Conservation (phyloP, 1,140 invertebrate genomes). For the Leptonema lineaticorne region DNA sequence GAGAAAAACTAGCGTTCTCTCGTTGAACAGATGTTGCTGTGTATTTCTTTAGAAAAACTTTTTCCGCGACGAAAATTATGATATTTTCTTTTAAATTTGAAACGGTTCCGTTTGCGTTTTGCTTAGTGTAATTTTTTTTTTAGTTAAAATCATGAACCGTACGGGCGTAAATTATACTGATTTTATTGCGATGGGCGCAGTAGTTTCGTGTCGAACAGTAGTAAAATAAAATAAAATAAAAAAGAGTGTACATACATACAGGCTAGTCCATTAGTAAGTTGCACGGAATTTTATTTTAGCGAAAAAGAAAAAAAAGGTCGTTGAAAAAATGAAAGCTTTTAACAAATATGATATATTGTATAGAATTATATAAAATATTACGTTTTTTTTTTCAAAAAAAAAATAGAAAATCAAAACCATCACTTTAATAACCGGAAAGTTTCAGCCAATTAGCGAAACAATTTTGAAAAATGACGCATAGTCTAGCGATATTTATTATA, state of each 20-base stretch:
- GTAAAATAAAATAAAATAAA: constrained; percentile 24
- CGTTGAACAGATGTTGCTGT: constrained; percentile 8
- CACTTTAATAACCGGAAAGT: background rate
- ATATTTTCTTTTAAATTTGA: background rate
- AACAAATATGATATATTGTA: too few species aligned
- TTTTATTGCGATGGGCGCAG: constrained; percentile 27
- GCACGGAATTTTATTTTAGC: background rate
- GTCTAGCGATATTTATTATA: background rate
- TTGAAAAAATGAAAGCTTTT: too few species aligned
- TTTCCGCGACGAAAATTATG: background rate
- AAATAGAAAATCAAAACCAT: too few species aligned
- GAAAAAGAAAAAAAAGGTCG: background rate
- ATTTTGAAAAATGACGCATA: constrained; percentile 1
- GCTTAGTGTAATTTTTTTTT: too few species aligned
- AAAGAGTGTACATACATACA: too few species aligned
- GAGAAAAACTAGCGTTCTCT: background rate
- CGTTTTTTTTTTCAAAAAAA: too few species aligned
- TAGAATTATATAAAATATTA: too few species aligned
- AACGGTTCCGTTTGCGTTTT: background rate
- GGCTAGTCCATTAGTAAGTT: constrained; percentile 1
- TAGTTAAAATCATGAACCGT: constrained; percentile 3
- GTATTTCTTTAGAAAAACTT: background rate
- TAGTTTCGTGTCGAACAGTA: constrained; percentile 21
- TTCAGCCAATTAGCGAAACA: constrained; percentile 7
- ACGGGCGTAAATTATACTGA: constrained; percentile 7